phyloP scores from a whole-genome alignment of 2,797 vertebrate species.

The Xenentodon cancila region DNA sequence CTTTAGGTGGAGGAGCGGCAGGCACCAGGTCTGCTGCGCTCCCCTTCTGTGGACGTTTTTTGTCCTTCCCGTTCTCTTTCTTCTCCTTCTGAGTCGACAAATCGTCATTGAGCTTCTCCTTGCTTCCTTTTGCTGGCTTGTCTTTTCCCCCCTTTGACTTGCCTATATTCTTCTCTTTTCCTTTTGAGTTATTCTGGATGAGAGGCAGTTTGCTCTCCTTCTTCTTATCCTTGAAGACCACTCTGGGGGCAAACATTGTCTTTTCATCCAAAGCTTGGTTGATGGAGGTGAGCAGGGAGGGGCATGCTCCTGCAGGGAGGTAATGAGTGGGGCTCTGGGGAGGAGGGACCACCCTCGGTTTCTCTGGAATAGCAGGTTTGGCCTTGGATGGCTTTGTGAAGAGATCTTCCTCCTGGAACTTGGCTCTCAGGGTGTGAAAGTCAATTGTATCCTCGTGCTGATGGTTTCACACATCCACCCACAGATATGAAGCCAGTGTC shows the following conservation, averaged over 20 bases:
- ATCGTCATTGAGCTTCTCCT: conserved; percentile 34
- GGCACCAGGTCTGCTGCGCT: conserved; percentile 50
- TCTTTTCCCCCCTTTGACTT: conserved; percentile 55
- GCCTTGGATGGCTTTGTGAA: conserved; percentile 61
- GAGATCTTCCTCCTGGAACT: conserved; percentile 83
- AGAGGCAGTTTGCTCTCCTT: conserved; percentile 64
- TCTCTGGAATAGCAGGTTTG: conserved; percentile 68
- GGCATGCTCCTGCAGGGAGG: conserved; percentile 71
- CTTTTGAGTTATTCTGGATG: conserved; percentile 28
- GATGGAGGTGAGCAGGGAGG: conserved; percentile 75
- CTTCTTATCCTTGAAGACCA: conserved; percentile 80
- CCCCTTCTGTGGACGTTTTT: conserved; percentile 41
- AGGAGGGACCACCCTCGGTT: conserved; percentile 52
- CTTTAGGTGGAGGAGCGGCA: conserved; percentile 52
- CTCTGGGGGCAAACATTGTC: conserved; percentile 48
- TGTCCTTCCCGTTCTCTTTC: conserved; percentile 59
- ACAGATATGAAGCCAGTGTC: not conserved
- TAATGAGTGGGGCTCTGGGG: conserved; percentile 57
- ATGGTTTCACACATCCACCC: conserved; percentile 20
- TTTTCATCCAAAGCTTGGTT: conserved; percentile 66
- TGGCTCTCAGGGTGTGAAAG: conserved; percentile 86
- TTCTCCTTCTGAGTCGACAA: conserved; percentile 54
- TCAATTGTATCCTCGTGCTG: conserved; percentile 81
- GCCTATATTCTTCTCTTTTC: conserved; percentile 49
- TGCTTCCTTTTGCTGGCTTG: conserved; percentile 44